These are phyloP conservation scores for Chrysolina haemoptera DNA, from an alignment of 2,888 invertebrate genomes.

Conservation along the genomic window DNA sequence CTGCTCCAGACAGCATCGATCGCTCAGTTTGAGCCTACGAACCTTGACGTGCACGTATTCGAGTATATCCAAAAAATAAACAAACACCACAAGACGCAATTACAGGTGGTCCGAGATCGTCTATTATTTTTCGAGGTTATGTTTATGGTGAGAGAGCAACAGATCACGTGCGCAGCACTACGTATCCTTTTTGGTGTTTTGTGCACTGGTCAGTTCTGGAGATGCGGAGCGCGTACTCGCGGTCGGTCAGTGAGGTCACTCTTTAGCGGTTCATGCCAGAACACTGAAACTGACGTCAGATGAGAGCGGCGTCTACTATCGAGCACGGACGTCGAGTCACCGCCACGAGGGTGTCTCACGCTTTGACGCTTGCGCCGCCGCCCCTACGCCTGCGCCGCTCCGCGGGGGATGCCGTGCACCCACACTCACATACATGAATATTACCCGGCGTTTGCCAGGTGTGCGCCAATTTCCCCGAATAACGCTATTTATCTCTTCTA, in stretches of 20 bases:
- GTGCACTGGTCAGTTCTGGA: slow-evolving; percentile 51
- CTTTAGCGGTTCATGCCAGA: slow-evolving; percentile 65
- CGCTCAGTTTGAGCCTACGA: slow-evolving; percentile 59
- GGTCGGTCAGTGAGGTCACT: slow-evolving; percentile 42
- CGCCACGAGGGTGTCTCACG: slow-evolving; percentile 66
- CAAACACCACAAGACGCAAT: slow-evolving; percentile 29
- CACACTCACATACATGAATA: slow-evolving; percentile 56
- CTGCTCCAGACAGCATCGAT: slow-evolving; percentile 66
- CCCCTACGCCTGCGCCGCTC: slow-evolving; percentile 61
- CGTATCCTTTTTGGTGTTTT: slow-evolving; percentile 27
- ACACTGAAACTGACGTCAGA: slow-evolving; percentile 64
- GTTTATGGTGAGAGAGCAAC: slow-evolving; percentile 44
- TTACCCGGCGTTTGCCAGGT: slow-evolving; percentile 27
- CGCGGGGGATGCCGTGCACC: slow-evolving; percentile 53
- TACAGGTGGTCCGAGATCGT: slow-evolving; percentile 38
- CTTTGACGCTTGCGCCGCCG: slow-evolving; percentile 65
- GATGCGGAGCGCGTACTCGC: slow-evolving; percentile 48
- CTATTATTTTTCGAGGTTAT: slow-evolving; percentile 44
- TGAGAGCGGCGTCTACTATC: slow-evolving; percentile 68
- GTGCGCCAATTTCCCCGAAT: slow-evolving; percentile 8
- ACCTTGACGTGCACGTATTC: slow-evolving; percentile 54
- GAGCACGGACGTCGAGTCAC: slow-evolving; percentile 67
- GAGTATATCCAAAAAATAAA: slow-evolving; percentile 41
- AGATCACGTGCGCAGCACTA: slow-evolving; percentile 47
- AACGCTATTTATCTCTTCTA: slow-evolving; percentile 5